Evolutionary conservation across 2,113 vertebrate species (phyloP).

Genomic region (Eidolon helvum): DNA sequence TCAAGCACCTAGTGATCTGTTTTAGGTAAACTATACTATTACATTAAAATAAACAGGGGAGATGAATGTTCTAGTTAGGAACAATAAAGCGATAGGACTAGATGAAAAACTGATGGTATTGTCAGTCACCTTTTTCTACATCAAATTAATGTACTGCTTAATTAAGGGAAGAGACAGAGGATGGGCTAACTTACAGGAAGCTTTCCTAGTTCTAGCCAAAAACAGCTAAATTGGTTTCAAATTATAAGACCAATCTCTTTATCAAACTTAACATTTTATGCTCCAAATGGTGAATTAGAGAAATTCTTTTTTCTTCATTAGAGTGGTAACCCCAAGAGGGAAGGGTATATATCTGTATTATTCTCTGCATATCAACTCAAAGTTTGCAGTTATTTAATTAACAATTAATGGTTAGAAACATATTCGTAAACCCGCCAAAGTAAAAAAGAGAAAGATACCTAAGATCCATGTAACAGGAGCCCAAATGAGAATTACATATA

Average conservation of each 20-base stretch:
- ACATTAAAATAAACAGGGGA: slow-evolving; percentile 4
- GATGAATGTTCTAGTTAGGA: not conserved
- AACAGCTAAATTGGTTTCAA: slow-evolving; percentile 17
- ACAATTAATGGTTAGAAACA: slow-evolving; percentile 4
- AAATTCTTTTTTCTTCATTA: not conserved
- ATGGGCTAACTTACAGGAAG: not conserved
- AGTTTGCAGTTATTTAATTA: not conserved
- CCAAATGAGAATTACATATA: not conserved
- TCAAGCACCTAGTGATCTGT: not conserved
- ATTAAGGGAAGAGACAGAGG: not conserved
- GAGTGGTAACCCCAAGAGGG: not conserved
- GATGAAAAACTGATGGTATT: not conserved
- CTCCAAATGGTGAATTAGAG: not conserved
- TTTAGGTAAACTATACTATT: not conserved
- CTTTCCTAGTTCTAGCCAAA: not conserved
- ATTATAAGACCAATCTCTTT: not conserved
- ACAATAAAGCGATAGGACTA: not conserved
- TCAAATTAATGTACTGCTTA: not conserved
- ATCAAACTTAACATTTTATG: not conserved
- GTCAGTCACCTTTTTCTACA: not conserved
- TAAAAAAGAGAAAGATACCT: not conserved
- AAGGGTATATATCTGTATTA: not conserved
- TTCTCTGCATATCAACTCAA: slow-evolving; percentile 2
- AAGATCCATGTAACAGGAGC: not conserved
- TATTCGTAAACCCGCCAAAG: not conserved